Evolutionary conservation across 2,888 invertebrate species (phyloP).

Genomic region (Nymphalis polychloros): DNA sequence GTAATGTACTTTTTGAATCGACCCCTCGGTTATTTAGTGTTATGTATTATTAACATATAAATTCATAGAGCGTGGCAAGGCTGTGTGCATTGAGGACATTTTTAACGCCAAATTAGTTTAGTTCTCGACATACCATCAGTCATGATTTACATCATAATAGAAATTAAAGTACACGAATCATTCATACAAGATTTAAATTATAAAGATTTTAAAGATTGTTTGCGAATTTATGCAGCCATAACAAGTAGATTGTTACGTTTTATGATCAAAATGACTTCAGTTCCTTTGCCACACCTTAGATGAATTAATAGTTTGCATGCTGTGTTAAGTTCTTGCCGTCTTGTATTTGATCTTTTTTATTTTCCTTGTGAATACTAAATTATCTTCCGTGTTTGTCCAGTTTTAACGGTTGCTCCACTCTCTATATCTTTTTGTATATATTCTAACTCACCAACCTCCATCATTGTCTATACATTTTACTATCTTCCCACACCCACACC

Average conservation of each 20-base stretch:
- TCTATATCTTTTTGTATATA: slow-evolving; percentile 52
- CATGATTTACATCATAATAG: slow-evolving; percentile 75
- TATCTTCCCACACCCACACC: slow-evolving; percentile 59
- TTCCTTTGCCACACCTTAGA: slow-evolving; percentile 82
- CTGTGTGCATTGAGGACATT: slow-evolving; percentile 86
- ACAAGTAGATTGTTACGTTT: slow-evolving; percentile 70
- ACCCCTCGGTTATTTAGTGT: slow-evolving; percentile 80
- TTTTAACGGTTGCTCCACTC: slow-evolving; percentile 51
- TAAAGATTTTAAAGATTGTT: slow-evolving; percentile 66
- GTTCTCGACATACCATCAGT: slow-evolving; percentile 74
- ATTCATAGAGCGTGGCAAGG: slow-evolving; percentile 86
- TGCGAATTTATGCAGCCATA: slow-evolving; percentile 49
- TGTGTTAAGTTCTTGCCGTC: slow-evolving; percentile 60
- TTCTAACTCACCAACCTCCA: slow-evolving; percentile 66
- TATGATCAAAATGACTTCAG: slow-evolving; percentile 73
- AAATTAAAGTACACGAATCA: slow-evolving; percentile 70
- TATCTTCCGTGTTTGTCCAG: slow-evolving; percentile 60
- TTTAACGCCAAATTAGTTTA: slow-evolving; percentile 79
- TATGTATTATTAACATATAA: slow-evolving; percentile 71
- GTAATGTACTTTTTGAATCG: slow-evolving; percentile 76
- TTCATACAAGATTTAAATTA: slow-evolving; percentile 62
- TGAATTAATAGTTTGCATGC: slow-evolving; percentile 75
- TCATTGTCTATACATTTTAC: slow-evolving; percentile 65
- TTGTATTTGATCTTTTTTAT: slow-evolving; percentile 53
- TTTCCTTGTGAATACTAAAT: slow-evolving; percentile 45